phyloP scores from a whole-genome alignment of 2,888 invertebrate species.

The Coronaproctus castanopsis region DNA sequence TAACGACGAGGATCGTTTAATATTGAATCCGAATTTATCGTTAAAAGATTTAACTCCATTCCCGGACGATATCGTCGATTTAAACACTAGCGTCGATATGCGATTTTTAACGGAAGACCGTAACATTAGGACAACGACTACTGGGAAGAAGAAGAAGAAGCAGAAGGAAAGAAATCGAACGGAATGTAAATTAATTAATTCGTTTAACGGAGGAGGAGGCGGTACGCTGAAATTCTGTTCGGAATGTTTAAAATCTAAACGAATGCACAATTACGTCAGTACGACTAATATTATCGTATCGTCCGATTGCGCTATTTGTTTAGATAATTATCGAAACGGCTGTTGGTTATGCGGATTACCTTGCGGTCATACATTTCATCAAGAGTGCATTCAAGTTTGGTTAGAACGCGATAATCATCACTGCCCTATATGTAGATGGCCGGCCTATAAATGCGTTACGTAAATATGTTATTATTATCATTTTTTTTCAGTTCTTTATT shows the following conservation, averaged over 20 bases:
- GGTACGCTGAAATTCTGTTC: constrained; percentile 3
- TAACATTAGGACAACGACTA: no score
- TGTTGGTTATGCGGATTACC: constrained; percentile 30
- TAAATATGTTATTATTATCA: no score
- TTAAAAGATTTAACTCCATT: not conserved
- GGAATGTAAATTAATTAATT: not conserved
- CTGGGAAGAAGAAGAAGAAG: no score
- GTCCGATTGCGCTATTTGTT: constrained; percentile 29
- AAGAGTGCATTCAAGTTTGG: constrained; percentile 32
- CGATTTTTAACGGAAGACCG: not conserved
- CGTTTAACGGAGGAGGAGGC: not conserved
- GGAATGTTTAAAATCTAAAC: constrained; percentile 5
- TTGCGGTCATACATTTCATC: constrained; percentile 32
- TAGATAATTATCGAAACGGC: constrained; percentile 27
- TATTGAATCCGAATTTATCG: not conserved
- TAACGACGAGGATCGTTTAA: not conserved
- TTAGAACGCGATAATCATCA: constrained; percentile 31
- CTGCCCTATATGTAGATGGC: constrained; percentile 34
- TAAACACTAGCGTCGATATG: not conserved
- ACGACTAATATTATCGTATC: not conserved
- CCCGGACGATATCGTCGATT: not conserved
- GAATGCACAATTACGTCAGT: not conserved
- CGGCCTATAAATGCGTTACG: constrained; percentile 26
- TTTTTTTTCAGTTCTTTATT: not conserved
- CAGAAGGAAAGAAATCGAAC: not conserved